Evolutionary conservation across 1,140 invertebrate species (phyloP), one percentile per base, ranked within the genome.

Genomic region (Temnothorax curvispinosus): DNA sequence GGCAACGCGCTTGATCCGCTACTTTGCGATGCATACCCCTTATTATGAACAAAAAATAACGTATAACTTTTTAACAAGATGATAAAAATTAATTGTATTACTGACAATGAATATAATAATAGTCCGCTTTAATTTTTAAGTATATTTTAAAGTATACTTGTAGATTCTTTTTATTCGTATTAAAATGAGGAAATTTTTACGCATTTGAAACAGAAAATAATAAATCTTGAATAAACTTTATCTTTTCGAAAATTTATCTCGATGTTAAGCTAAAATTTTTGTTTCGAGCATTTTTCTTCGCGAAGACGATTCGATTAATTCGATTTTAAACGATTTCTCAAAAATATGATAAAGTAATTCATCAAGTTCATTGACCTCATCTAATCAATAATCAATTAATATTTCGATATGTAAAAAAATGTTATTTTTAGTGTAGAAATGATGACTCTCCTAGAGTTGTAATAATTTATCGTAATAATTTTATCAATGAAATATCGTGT

Each of bases 1-100:
- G 71, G 58, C 69, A 44, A 54, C 60, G 85, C 52, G 76, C 67
- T 58, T 44, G 69, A 54, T 58, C 69, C 69, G 75, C 81, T 88
- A 74, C 80, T 84, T 74, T 15, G 69, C 80, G 21, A 74, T 58
- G 11, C 41, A 15, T 21, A 54, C 44, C n/a, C 8, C 11, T 11
- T 0, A 21, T 7, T n/a, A 44, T 32, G 18, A 77, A 47, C 21
- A 27, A 65, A 50, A 64, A 65, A n/a, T 56, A 52, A 38, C 44
- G 35, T 60, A 1, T 0, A 56, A 21, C 18, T 35, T 78, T 44
- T 65, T 67, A 38, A 21, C 5, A 8, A 41, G 0, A 58, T 11
- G 58, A 41, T 27, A n/a, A 18, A 58, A 60, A 41, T 50, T 27
- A 21, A 27, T 60, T 18, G 7, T 7, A 54, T 15, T 3, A 3